Evolutionary conservation across 2,113 vertebrate genomes (phyloP).

Genomic region (Thryonomys swinderianus): DNA sequence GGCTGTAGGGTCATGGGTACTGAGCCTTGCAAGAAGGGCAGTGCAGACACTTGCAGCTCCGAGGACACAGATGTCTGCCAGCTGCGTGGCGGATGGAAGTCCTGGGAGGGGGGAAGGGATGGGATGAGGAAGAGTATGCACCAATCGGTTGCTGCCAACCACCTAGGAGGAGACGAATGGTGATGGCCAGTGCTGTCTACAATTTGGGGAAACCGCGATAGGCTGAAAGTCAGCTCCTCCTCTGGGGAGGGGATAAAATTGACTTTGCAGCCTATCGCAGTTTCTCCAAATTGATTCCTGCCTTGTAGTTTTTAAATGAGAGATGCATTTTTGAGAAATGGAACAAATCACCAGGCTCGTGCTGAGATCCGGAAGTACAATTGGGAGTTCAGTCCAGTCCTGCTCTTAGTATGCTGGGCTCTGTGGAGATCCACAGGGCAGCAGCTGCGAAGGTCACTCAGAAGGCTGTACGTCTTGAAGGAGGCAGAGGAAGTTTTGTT

Average conservation of each 20-base stretch:
- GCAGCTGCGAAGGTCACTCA: not conserved
- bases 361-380: accelerated
- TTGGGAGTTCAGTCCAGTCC: not conserved
- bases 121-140: not conserved
- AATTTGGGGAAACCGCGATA: not conserved
- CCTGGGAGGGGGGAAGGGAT: no score
- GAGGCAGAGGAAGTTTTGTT: not conserved
- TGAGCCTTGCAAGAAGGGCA: no score
- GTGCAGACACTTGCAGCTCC: no score
- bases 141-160: not conserved
- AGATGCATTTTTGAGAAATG: not conserved
- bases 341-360: not conserved
- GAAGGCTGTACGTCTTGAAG: not conserved
- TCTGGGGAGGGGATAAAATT: no score
- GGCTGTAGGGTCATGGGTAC: no score
- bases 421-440: accelerated
- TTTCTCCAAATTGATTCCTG: not conserved
- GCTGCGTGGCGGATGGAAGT: no score
- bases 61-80: no score
- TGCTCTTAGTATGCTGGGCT: not conserved
- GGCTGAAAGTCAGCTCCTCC: not conserved
- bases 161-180: not conserved
- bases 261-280: no score
- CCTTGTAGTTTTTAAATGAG: not conserved
- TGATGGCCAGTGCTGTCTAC: no score